Percentiles rank a stretch among this genome's conserved stretches.
Evolutionary conservation across 1,140 invertebrate genomes (phyloP).

Genomic region (Bombyx mori): DNA sequence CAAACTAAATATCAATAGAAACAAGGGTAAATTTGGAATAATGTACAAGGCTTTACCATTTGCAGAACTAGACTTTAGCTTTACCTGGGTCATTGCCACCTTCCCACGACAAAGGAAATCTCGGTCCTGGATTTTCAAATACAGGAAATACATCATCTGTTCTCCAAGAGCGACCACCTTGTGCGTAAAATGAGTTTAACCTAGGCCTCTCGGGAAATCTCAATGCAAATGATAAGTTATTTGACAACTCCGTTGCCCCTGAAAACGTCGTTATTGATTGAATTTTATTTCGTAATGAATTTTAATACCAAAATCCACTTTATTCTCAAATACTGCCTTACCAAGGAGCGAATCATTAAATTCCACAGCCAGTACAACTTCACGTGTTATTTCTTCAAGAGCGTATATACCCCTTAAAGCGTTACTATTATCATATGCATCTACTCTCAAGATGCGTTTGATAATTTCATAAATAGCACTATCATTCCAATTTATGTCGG

Average conservation of each 20-base stretch:
- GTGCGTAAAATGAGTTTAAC: conserved; percentile 46
- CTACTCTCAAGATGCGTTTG: conserved; percentile 30
- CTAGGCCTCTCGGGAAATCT: conserved; percentile 75
- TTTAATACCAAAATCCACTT: conserved; percentile 5
- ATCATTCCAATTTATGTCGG: conserved; percentile 23
- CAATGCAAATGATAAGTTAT: conserved; percentile 70
- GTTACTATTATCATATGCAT: conserved; percentile 35
- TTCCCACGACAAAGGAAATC: conserved; percentile 63
- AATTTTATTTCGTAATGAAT: background rate
- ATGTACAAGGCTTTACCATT: background rate
- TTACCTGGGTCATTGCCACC: conserved; percentile 71
- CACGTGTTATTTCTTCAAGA: conserved; percentile 36
- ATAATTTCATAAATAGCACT: conserved; percentile 32
- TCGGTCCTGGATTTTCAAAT: conserved; percentile 78
- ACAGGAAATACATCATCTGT: conserved; percentile 77
- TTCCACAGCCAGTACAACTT: conserved; percentile 46
- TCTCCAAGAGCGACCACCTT: conserved; percentile 71
- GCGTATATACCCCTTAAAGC: conserved; percentile 40
- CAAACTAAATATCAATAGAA: too few species aligned
- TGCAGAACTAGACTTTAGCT: conserved; percentile 8
- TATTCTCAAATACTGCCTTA: conserved; percentile 14
- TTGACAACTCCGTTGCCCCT: conserved; percentile 38
- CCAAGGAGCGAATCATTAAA: conserved; percentile 48
- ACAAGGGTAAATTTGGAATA: background rate
- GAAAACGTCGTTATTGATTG: conserved; percentile 15